These are phyloP conservation scores for Pyrrhia umbra DNA, from an alignment of 2,888 invertebrate species.

Conservation along the genomic window DNA sequence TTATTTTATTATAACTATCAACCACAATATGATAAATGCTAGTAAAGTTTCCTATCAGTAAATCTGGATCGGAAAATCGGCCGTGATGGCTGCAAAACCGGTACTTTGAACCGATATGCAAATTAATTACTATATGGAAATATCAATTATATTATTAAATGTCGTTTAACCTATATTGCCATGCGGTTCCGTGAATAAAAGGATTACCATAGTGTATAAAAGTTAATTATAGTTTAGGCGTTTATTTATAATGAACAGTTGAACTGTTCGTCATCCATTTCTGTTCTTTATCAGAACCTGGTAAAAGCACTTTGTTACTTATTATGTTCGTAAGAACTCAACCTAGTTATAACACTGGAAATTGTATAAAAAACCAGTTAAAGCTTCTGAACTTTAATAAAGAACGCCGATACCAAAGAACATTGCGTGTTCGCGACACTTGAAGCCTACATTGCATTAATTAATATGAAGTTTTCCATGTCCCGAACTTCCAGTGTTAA, in stretches of 20 bases:
- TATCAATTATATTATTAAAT: constrained; percentile 57
- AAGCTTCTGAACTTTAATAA: constrained; percentile 14
- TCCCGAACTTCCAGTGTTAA: constrained; percentile 78
- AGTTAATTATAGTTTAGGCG: constrained; percentile 20
- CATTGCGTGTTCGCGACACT: constrained; percentile 79
- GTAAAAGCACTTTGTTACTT: background rate
- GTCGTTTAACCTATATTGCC: constrained; percentile 53
- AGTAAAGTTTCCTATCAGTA: constrained; percentile 28
- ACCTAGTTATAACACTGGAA: constrained; percentile 1
- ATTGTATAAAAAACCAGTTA: constrained; percentile 1
- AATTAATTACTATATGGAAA: constrained; percentile 56
- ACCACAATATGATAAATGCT: constrained; percentile 17
- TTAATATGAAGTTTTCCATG: constrained; percentile 81
- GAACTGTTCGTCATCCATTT: background rate
- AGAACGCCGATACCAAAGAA: constrained; percentile 19
- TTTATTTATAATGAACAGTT: constrained; percentile 16
- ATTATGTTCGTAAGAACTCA: background rate
- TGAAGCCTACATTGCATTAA: constrained; percentile 75
- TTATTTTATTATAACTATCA: background rate
- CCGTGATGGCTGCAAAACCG: constrained; percentile 44
- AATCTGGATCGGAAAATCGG: constrained; percentile 40
- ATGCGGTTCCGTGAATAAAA: constrained; percentile 35
- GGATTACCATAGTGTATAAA: constrained; percentile 30
- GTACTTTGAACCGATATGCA: constrained; percentile 52
- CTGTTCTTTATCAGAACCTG: background rate